Base-by-base conservation (phyloP, 1,140 invertebrate species). In the Bombus pascuorum region DNA sequence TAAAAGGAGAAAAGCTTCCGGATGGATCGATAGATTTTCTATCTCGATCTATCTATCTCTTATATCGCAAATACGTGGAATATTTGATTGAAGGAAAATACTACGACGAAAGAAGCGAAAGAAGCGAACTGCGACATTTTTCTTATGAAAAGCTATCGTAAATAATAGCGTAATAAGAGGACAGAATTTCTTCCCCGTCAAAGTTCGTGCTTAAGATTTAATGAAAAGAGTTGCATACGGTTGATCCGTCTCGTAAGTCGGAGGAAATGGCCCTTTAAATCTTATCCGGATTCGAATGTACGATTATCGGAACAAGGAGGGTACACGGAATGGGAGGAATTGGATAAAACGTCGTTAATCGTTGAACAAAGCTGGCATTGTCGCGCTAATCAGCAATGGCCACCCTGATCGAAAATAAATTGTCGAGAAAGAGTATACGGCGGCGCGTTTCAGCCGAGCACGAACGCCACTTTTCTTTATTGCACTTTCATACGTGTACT, bases 321-420 rank as follows among this genome's bases (percentile, higher is more conserved):
- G 71, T 89, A 91, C 90, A 91, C 81, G 90, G 62, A 91, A 91
- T 90, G 90, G 90, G 90, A 87, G 90, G 90, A 91, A 91, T 91
- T 86, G 87, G 85, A 89, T 90, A 90, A 89, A 91, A 90, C 85
- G 89, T 89, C 90, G 90, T 91, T 91, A 91, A 90, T 90, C 90
- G 90, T 90, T 74, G 84, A 85, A 89, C 89, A 91, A 91, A 90
- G 90, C 87, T 90, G 89, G 73, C 89, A 86, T 90, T 86, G 89
- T 90, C 89, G 89, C 85, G 86, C 87, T 91, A 91, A 91, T 91
- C 90, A 91, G 89, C 90, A 90, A 88, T 71, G 90, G 86, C 79
- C 90, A 88, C 82, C 81, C 88, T 91, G 90, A 91, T 91, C 90
- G 90, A 89, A 89, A 91, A 91, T 91, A 91, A 90, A 91, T 91